phyloP scores from a whole-genome alignment of 2,888 invertebrate genomes.

The Lagria hirta region DNA sequence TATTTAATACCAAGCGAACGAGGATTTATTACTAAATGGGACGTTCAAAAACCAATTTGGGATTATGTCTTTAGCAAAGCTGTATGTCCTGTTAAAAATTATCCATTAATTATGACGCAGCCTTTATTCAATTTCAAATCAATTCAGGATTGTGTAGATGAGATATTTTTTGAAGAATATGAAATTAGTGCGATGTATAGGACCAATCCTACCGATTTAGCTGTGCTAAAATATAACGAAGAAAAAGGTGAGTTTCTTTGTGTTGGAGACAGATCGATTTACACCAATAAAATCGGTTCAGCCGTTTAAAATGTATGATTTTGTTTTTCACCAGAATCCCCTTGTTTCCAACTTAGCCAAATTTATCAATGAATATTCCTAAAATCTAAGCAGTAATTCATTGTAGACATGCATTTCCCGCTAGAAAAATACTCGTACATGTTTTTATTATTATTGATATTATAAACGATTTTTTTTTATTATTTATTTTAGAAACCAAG shows the following conservation, averaged over 20 bases:
- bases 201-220: constrained; percentile 79
- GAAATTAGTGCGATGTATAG: constrained; percentile 81
- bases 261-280: not conserved
- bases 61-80: constrained; percentile 91
- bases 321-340: no score
- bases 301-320: no score
- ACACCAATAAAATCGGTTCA: no score
- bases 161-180: constrained; percentile 97
- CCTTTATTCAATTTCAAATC: constrained; percentile 91
- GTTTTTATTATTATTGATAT: constrained; percentile 1
- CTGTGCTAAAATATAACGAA: constrained; percentile 45
- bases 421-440: no score
- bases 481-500: constrained; percentile 25
- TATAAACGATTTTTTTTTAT: constrained; percentile 7
- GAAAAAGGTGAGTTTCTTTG: constrained; percentile 26
- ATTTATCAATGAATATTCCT: no score
- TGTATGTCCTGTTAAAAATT: constrained; percentile 75
- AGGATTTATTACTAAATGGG: constrained; percentile 95
- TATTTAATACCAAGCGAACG: constrained; percentile 93
- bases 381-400: no score
- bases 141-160: constrained; percentile 90
- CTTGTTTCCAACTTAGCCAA: no score
- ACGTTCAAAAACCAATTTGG: constrained; percentile 94
- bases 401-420: no score
- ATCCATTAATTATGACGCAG: constrained; percentile 86